Conservation (phyloP, 2,797 vertebrate genomes). For the Heliangelus exortis region DNA sequence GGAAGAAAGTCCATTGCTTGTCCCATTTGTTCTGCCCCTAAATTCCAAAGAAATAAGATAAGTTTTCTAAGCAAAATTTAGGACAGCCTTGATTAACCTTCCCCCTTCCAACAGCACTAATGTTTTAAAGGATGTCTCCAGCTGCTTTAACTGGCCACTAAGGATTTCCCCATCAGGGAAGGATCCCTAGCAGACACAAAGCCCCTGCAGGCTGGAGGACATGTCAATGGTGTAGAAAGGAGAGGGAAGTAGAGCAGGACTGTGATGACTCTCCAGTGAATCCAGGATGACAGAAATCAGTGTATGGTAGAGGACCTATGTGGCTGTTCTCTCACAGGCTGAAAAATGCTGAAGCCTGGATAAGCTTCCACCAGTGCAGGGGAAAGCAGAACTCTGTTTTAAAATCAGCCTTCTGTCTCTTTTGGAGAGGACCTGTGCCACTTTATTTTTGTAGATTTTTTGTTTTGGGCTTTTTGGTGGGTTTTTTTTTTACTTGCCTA, state of each 20-base stretch:
- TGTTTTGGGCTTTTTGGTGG: background rate
- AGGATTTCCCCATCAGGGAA: background rate
- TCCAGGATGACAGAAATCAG: background rate
- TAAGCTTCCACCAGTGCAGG: fast-evolving
- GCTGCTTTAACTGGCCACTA: background rate
- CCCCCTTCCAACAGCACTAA: background rate
- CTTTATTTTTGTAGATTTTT: fast-evolving
- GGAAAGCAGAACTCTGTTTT: background rate
- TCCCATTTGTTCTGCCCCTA: background rate
- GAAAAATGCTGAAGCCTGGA: background rate
- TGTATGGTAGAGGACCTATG: background rate
- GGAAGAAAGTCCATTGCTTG: background rate
- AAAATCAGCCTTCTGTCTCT: background rate
- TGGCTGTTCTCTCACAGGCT: background rate
- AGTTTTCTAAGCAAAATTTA: background rate
- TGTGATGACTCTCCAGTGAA: background rate
- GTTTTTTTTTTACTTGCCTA: background rate
- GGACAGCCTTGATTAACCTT: background rate
- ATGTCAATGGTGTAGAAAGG: background rate
- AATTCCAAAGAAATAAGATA: background rate
- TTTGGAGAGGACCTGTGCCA: background rate
- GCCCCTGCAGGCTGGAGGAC: fast-evolving
- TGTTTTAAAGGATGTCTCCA: background rate
- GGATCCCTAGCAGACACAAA: background rate
- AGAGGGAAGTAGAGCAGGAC: background rate